Evolutionary conservation across 2,888 invertebrate species (phyloP).

Genomic region (Tolmerus cingulatus): DNA sequence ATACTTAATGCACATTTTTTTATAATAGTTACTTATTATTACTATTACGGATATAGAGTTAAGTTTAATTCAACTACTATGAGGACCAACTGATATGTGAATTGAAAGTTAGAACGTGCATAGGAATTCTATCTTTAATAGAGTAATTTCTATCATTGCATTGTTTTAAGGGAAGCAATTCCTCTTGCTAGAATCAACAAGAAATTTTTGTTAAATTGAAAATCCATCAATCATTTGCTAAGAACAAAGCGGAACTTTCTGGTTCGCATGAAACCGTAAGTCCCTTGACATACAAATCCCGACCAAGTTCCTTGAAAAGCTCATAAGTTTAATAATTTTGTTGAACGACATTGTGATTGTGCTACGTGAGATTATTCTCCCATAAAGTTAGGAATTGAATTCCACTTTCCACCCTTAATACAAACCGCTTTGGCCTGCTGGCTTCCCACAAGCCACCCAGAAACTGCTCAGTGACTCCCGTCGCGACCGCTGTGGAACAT

Average conservation of each 20-base stretch:
- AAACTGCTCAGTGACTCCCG: background rate
- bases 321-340: conserved; percentile 32
- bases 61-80: too few species aligned
- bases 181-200: background rate
- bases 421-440: background rate
- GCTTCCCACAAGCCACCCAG: background rate
- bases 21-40: too few species aligned
- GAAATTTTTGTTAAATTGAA: background rate
- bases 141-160: background rate
- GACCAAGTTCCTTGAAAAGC: conserved; percentile 4
- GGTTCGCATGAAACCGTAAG: conserved; percentile 7
- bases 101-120: too few species aligned
- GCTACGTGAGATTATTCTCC: conserved; percentile 39
- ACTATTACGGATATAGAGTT: too few species aligned
- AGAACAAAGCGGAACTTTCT: background rate
- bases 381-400: conserved; percentile 36
- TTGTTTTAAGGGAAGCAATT: background rate
- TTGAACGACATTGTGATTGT: conserved; percentile 38
- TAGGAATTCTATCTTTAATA: background rate
- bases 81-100: too few species aligned
- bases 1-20: too few species aligned
- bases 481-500: background rate
- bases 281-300: conserved; percentile 14
- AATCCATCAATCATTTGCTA: background rate
- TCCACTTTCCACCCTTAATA: background rate